phyloP scores from a whole-genome alignment of 2,888 invertebrate genomes.

The Crioceris asparagi region DNA sequence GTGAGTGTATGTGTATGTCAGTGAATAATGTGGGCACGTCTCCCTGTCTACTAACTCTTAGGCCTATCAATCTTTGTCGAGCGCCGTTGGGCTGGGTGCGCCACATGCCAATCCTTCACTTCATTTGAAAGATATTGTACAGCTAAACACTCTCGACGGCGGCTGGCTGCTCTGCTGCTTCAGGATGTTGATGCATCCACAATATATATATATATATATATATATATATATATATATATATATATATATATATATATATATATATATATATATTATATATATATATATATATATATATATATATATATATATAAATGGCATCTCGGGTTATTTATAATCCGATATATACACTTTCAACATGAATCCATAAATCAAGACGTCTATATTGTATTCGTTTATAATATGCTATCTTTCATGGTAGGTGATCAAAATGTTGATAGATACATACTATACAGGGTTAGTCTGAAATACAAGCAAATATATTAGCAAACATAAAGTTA shows the following conservation, averaged over 20 bases:
- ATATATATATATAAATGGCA: background rate
- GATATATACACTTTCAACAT: background rate
- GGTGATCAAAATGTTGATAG: too few relatives aligned
- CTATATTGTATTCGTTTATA: too few relatives aligned
- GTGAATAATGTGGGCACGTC: constrained; percentile 6
- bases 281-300: constrained; percentile 1
- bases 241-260: background rate
- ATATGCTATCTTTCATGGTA: too few relatives aligned
- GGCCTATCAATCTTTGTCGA: constrained; percentile 31
- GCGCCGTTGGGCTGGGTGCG: constrained; percentile 29
- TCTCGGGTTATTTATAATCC: background rate
- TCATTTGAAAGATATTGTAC: constrained; percentile 25
- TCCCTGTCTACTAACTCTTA: constrained; percentile 6
- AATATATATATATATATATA: background rate
- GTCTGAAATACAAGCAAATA: too few relatives aligned
- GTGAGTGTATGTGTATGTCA: background rate
- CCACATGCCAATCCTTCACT: constrained; percentile 35
- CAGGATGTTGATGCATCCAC: background rate
- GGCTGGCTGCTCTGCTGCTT: too few relatives aligned
- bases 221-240: background rate
- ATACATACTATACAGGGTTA: too few relatives aligned
- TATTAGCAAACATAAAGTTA: too few relatives aligned
- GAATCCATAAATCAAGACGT: too few relatives aligned
- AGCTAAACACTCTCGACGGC: constrained; percentile 11
- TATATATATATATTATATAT: too few relatives aligned